phyloP scores from a whole-genome alignment of 2,888 invertebrate species.

The Dynastes hyllus region DNA sequence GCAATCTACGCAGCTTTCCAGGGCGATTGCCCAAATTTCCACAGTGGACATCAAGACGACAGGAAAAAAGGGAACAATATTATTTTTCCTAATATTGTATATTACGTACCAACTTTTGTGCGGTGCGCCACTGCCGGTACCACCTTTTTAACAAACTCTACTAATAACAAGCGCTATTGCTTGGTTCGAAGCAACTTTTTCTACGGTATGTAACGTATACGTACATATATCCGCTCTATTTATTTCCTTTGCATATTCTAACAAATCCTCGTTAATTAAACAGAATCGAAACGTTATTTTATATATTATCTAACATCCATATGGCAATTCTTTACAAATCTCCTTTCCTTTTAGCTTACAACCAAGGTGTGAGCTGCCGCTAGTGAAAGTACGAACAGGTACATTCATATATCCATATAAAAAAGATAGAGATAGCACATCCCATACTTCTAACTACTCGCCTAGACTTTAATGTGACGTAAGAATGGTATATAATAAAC shows the following conservation, averaged over 20 bases:
- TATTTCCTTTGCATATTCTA: not conserved
- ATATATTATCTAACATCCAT: slow-evolving; percentile 36
- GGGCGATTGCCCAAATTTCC: too few relatives aligned
- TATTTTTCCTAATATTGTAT: too few relatives aligned
- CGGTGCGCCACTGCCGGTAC: too few relatives aligned
- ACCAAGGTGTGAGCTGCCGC: not conserved
- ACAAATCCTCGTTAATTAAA: not conserved
- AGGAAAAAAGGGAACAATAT: too few relatives aligned
- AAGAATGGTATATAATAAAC: not conserved
- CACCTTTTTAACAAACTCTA: too few relatives aligned
- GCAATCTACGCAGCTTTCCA: too few relatives aligned
- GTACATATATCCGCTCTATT: not conserved
- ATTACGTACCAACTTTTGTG: too few relatives aligned
- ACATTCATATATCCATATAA: slow-evolving; percentile 7
- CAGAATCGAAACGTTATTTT: not conserved
- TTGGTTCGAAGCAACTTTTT: too few relatives aligned
- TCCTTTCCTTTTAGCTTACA: slow-evolving; percentile 17
- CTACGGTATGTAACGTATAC: too few relatives aligned
- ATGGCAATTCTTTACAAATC: slow-evolving; percentile 17
- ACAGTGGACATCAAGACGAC: too few relatives aligned
- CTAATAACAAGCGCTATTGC: too few relatives aligned
- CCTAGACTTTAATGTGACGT: not conserved
- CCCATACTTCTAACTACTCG: slow-evolving; percentile 8
- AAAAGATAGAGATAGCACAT: not conserved
- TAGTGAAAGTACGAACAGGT: slow-evolving; percentile 22